Percentiles rank a stretch among this genome's conserved stretches.
These are phyloP conservation scores for Heteronetta atricapilla DNA, from an alignment of 2,113 vertebrate species.

Conservation along the genomic window DNA sequence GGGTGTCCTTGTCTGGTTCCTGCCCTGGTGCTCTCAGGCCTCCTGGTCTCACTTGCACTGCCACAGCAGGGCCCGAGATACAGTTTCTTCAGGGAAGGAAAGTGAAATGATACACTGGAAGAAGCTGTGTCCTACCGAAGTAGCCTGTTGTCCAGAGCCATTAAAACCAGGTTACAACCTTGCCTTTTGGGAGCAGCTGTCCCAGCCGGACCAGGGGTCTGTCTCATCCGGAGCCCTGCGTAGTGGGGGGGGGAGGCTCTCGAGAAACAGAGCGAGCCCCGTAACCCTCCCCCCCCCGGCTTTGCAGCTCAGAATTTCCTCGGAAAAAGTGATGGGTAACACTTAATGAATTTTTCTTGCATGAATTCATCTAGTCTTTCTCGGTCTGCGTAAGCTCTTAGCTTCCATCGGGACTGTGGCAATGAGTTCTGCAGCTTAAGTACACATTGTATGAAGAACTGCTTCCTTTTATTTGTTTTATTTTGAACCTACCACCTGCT, in stretches of 20 bases:
- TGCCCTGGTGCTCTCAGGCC: background rate
- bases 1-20: background rate
- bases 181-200: background rate
- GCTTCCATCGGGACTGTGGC: constrained; percentile 16
- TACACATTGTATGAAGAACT: constrained; percentile 63
- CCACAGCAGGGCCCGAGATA: background rate
- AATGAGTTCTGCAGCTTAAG: constrained; percentile 56
- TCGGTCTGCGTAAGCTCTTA: constrained; percentile 38
- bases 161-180: background rate
- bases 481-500: constrained; percentile 69
- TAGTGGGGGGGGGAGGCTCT: background rate
- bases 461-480: constrained; percentile 70
- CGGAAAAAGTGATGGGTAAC: background rate
- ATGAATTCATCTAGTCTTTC: constrained; percentile 46
- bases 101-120: background rate
- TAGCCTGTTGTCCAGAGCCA: background rate
- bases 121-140: background rate
- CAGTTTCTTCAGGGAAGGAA: background rate
- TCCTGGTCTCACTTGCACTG: background rate
- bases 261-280: background rate
- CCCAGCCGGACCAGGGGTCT: background rate
- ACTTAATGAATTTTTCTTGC: constrained; percentile 32
- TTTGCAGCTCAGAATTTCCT: background rate
- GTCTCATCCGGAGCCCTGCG: background rate
- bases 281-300: background rate